phyloP scores from a whole-genome alignment of 2,113 vertebrate genomes.

The Dasyprocta punctata region DNA sequence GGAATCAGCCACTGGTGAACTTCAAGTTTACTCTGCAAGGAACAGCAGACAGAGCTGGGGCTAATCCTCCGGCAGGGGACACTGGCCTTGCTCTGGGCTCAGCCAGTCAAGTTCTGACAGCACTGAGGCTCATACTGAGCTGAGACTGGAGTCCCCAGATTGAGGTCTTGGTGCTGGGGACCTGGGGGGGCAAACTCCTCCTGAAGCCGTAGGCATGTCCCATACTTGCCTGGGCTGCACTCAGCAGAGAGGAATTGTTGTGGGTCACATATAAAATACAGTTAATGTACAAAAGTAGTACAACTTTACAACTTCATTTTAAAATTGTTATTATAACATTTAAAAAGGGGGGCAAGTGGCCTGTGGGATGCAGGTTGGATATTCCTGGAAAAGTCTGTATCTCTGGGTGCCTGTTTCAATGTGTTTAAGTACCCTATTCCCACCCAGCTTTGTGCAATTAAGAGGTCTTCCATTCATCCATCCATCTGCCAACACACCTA shows the following conservation, averaged over 20 bases:
- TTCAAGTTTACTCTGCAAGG: constrained; percentile 30
- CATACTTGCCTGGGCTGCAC: not conserved
- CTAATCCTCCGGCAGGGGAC: not conserved
- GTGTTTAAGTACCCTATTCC: not conserved
- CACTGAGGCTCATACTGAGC: not conserved
- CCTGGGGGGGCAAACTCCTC: not conserved
- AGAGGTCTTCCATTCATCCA: not conserved
- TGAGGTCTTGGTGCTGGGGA: not conserved
- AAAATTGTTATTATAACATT: not conserved
- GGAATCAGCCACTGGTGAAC: not conserved
- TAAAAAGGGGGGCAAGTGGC: not conserved
- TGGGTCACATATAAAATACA: not conserved
- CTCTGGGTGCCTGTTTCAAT: not conserved
- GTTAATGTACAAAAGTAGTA: not conserved
- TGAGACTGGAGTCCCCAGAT: not conserved
- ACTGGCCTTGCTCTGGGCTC: not conserved
- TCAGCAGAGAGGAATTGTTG: not conserved
- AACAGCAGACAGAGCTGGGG: not conserved
- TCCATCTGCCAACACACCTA: no score
- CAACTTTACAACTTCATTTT: not conserved
- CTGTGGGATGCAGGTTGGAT: not conserved
- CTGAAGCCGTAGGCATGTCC: not conserved
- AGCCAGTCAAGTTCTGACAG: not conserved
- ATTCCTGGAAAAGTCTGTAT: not conserved
- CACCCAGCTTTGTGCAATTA: not conserved